Evolutionary conservation across 2,888 invertebrate species (phyloP).

Genomic region (Margaritifera margaritifera): DNA sequence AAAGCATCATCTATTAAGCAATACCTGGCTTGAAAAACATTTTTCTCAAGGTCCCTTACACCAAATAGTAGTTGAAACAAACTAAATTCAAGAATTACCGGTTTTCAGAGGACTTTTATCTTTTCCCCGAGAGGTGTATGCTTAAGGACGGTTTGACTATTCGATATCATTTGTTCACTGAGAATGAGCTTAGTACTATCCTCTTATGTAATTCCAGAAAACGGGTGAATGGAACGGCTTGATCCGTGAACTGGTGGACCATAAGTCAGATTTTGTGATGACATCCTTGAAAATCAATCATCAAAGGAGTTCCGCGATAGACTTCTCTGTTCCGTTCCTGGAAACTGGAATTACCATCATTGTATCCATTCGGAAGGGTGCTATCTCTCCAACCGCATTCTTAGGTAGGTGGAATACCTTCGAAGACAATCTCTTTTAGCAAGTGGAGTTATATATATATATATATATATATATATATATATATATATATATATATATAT

Average conservation of each 20-base stretch:
- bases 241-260: constrained; percentile 63
- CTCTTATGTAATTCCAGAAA: constrained; percentile 15
- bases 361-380: constrained; percentile 70
- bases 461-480: too few relatives aligned
- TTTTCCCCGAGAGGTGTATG: too few relatives aligned
- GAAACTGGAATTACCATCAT: constrained; percentile 73
- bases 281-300: constrained; percentile 72
- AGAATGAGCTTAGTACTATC: not conserved
- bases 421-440: too few relatives aligned
- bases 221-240: constrained; percentile 70
- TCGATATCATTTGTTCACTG: not conserved
- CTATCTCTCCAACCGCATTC: constrained; percentile 72
- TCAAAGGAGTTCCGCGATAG: constrained; percentile 64
- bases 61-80: too few relatives aligned
- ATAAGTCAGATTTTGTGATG: constrained; percentile 70
- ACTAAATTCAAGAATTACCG: too few relatives aligned
- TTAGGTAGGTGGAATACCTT: constrained; percentile 57
- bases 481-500: too few relatives aligned
- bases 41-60: too few relatives aligned
- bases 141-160: too few relatives aligned
- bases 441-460: too few relatives aligned
- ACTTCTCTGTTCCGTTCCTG: constrained; percentile 71
- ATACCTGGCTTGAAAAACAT: too few relatives aligned
- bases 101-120: too few relatives aligned
- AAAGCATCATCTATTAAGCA: too few relatives aligned